These are phyloP conservation scores for Ormia ochracea DNA, from an alignment of 2,888 invertebrate species.

Conservation along the genomic window DNA sequence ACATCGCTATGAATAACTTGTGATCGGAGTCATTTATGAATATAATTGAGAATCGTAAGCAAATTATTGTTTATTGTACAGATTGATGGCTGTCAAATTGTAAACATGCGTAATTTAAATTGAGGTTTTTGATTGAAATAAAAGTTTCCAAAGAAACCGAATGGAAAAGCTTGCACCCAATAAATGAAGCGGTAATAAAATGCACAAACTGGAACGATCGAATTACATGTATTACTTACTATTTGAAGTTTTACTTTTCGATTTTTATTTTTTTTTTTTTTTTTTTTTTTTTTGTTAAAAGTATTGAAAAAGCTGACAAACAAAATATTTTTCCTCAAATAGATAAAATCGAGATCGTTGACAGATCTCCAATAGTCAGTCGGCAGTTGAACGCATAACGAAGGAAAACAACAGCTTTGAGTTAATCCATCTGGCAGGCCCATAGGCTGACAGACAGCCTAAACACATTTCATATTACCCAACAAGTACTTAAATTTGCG, in stretches of 20 bases:
- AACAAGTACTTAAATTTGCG: background rate
- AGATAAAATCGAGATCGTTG: constrained; percentile 49
- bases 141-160: background rate
- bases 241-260: too few relatives aligned
- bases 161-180: background rate
- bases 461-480: background rate
- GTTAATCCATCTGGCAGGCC: background rate
- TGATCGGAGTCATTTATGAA: background rate
- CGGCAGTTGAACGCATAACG: constrained; percentile 54
- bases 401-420: constrained; percentile 9
- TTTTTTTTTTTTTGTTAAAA: background rate
- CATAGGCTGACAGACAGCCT: constrained; percentile 8
- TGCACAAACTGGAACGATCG: constrained; percentile 27
- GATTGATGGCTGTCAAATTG: constrained; percentile 52
- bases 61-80: constrained; percentile 34
- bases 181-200: constrained; percentile 6
- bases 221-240: constrained; percentile 29
- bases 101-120: constrained; percentile 42
- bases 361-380: constrained; percentile 51
- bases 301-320: constrained; percentile 1
- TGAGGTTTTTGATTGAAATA: background rate
- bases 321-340: background rate
- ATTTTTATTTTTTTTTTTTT: too few relatives aligned
- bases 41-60: constrained; percentile 27
- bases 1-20: background rate